Percentiles rank a stretch among this genome's conserved stretches.
Evolutionary conservation across 2,113 vertebrate genomes (phyloP).

Genomic region (Megaceryle maxima): DNA sequence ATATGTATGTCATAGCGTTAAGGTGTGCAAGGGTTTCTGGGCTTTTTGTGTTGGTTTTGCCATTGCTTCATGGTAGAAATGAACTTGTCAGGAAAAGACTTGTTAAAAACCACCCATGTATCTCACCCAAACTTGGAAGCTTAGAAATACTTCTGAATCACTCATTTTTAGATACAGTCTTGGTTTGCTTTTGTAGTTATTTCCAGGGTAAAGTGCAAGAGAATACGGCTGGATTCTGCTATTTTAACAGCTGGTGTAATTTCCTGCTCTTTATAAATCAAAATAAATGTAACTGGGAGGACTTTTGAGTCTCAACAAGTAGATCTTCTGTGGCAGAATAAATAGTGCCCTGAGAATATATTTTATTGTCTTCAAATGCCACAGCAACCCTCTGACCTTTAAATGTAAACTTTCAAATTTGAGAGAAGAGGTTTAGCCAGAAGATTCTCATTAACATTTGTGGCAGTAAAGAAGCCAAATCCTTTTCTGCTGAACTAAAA

Average conservation of each 20-base stretch:
- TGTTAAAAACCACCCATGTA: rapidly evolving
- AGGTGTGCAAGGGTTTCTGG: background rate
- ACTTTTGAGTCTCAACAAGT: background rate
- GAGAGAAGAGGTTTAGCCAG: background rate
- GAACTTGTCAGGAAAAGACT: background rate
- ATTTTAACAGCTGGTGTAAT: background rate
- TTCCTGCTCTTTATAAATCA: background rate
- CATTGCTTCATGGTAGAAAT: background rate
- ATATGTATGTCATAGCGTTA: background rate
- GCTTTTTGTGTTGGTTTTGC: background rate
- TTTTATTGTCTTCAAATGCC: slow-evolving; percentile 24
- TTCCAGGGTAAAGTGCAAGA: background rate
- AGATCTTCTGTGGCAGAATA: background rate
- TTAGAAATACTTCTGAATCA: background rate
- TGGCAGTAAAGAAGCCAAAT: background rate
- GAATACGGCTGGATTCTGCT: background rate
- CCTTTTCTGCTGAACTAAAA: background rate
- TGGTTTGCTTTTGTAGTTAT: background rate
- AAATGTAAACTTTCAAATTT: slow-evolving; percentile 42
- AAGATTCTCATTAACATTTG: background rate
- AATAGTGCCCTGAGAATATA: background rate
- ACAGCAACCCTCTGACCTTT: background rate
- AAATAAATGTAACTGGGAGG: background rate
- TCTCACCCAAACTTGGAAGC: background rate
- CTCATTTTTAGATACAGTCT: background rate